Conservation (phyloP, 2,797 vertebrate species). For the Danio kyathit region DNA sequence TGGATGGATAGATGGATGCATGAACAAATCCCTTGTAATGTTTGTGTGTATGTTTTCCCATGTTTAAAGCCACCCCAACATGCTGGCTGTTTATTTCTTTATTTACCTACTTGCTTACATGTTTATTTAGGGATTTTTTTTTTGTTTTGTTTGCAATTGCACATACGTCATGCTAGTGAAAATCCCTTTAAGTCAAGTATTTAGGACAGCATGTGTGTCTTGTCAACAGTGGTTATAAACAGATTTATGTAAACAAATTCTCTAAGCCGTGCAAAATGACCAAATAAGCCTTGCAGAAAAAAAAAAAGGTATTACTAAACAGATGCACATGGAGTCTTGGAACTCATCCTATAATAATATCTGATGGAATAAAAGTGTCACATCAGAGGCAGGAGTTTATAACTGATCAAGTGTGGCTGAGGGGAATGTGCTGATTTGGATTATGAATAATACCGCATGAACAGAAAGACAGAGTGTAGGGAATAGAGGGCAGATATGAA, state of each 20-base stretch:
- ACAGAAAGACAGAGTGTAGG: conserved; percentile 1
- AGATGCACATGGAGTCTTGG: conserved; percentile 21
- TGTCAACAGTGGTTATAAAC: conserved; percentile 25
- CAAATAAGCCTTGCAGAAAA: background rate
- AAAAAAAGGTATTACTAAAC: conserved; percentile 13
- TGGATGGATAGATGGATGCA: no score
- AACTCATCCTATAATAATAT: conserved; percentile 7
- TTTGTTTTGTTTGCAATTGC: background rate
- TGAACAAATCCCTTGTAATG: no score
- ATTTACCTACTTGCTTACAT: background rate
- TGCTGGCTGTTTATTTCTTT: background rate
- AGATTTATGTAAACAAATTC: conserved; percentile 12
- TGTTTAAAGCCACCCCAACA: background rate
- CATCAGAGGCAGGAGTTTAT: conserved; percentile 11
- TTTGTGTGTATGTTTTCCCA: conserved; percentile 3
- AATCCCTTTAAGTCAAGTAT: background rate
- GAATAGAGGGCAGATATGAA: conserved; percentile 56
- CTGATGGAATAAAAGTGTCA: conserved; percentile 10
- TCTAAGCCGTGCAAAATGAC: conserved; percentile 25
- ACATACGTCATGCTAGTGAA: background rate
- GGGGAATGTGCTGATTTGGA: background rate
- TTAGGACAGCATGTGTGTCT: background rate
- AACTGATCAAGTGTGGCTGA: background rate
- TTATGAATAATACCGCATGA: background rate
- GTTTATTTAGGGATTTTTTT: background rate